Base-by-base conservation (phyloP, 2,797 vertebrate species). In the Morelia viridis region DNA sequence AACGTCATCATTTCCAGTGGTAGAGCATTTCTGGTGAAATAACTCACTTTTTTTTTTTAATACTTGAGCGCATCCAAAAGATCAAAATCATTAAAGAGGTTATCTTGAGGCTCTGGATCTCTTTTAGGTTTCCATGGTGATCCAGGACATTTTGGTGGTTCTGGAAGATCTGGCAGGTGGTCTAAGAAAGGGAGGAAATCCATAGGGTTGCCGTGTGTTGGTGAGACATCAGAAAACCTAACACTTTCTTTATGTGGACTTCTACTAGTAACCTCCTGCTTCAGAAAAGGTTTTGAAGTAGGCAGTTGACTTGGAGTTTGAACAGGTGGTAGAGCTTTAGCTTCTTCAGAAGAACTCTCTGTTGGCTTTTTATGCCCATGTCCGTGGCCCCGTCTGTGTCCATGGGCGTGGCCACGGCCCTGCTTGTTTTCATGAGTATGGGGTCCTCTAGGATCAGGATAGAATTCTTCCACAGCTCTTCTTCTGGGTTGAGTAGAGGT, bases 291-390 rank as follows among this genome's bases (percentile, higher is more conserved):
- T 22, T 85, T n/a, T 35, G 22, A 8, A 3, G n/a, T 56, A 53
- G 35, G 9, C 61, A 91, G n/a, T 28, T 61, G 15, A 65, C 94
- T 84, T 91, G 41, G 5, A 65, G 12, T 89, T 62, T 19, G 35
- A 80, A 46, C 19, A 46, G 35, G 61, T 87, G 92, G 3, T 10
- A 84, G 0, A 0, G 89, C 85, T n/a, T 93, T 2, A 0, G 94
- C 94, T 90, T 97, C 98, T 93, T 98, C 97, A 31, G 98, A 98
- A 26, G 98, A 98, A 46, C 86, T 87, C 85, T 93, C 92, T 94
- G 88, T 35, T 94, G 89, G 13, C 94, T 87, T 97, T 57, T 89
- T 91, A 58, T 89, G 93, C 19, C 91, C 28, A 6, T 12, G 90
- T n/a, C 53, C 94, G 94, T 90, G 93, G 93, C 94, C 11, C 0